Base-by-base conservation (phyloP, 2,113 vertebrate species). In the Python bivittatus region DNA sequence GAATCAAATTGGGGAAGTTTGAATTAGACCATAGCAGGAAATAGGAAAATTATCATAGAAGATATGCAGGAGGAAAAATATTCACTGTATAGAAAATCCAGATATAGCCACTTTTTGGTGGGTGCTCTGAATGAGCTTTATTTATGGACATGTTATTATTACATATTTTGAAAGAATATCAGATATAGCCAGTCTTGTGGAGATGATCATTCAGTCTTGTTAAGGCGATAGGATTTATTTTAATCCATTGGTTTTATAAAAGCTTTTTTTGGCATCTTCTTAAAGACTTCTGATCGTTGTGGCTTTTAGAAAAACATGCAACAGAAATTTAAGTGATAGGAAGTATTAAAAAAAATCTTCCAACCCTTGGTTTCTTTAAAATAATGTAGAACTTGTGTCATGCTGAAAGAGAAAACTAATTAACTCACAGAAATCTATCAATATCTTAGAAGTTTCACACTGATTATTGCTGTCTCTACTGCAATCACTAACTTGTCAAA, bases 221-320 rank as follows among this genome's bases (percentile, higher is more conserved):
- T 38, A 6, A 48, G 88, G 64, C 33, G 15, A 0, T 48, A 48
- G 48, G 4, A 48, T 48, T 90, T 68, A 52, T 58, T 44, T 91
- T 53, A 91, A 64, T 54, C 29, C 48, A 54, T 48, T 33, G 58
- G 4, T 53, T 87, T 68, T 87, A 52, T 53, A 68, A 91, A 87
- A 87, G 58, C 60, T 56, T 91, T 91, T n/a, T 91, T 91, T 91
- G 84, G 84, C 60, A 91, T 91, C 84, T 15, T 91, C 84, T 17
- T 6, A 48, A 48, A 88, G 10, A 4, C 27, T 94, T 92, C 92
- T 88, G 53, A 42, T 57, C 61, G 52, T 91, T 52, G n/a, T 38
- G 52, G 10, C 52, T 23, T 68, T 38, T 52, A 61, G 25, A 29
- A 17, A 88, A 48, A 44, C 72, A 86, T 54, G 33, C 0, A 2